phyloP scores from a whole-genome alignment of 2,113 vertebrate genomes.

The Ameiurus melas region DNA sequence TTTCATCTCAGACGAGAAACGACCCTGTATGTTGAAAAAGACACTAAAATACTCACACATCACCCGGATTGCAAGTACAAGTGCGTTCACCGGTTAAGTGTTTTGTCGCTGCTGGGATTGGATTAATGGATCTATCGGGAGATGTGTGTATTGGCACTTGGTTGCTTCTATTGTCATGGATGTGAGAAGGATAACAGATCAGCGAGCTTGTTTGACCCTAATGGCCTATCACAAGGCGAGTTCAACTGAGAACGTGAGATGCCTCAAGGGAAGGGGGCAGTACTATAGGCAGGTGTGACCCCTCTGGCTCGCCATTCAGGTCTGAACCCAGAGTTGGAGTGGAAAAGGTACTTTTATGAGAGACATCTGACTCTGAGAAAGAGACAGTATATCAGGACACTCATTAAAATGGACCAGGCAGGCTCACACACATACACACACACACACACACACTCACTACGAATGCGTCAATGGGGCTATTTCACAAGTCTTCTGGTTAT shows the following conservation, averaged over 20 bases:
- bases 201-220: conserved; percentile 17
- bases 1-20: background rate
- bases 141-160: conserved; percentile 20
- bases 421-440: background rate
- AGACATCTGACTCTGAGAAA: background rate
- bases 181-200: background rate
- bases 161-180: conserved; percentile 11
- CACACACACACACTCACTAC: background rate
- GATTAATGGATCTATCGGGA: conserved; percentile 2
- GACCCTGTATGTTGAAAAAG: background rate
- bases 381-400: background rate
- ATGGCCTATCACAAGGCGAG: conserved; percentile 1
- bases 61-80: background rate
- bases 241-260: conserved; percentile 4
- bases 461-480: background rate
- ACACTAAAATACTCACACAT: background rate
- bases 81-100: conserved; percentile 20
- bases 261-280: background rate
- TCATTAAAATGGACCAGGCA: background rate
- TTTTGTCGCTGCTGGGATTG: background rate
- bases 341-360: conserved; percentile 24
- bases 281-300: conserved; percentile 17
- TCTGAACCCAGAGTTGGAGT: background rate
- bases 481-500: background rate
- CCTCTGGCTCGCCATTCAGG: background rate